Conservation (phyloP, 2,888 invertebrate species). For the Macropis europaea region DNA sequence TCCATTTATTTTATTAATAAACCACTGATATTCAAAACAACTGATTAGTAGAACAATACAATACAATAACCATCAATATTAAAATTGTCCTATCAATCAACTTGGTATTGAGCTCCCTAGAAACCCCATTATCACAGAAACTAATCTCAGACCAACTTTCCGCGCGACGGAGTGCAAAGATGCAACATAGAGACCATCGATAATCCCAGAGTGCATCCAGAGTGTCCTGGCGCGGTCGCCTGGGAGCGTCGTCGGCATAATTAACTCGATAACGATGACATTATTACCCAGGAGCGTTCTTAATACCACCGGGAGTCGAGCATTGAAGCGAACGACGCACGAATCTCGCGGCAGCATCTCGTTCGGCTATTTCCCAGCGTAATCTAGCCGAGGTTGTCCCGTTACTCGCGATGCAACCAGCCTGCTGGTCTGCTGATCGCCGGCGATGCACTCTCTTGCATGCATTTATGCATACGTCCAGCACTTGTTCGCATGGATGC, state of each 20-base stretch:
- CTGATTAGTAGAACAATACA: too few relatives aligned
- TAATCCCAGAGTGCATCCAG: too few relatives aligned
- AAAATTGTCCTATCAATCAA: too few relatives aligned
- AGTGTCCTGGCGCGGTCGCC: not conserved
- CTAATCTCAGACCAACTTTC: too few relatives aligned
- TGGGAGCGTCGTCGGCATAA: constrained; percentile 3
- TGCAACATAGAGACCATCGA: too few relatives aligned
- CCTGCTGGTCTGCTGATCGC: not conserved
- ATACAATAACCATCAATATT: too few relatives aligned
- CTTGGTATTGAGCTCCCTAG: too few relatives aligned
- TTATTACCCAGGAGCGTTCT: constrained; percentile 10
- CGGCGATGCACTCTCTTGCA: not conserved
- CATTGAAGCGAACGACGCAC: not conserved
- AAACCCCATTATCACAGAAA: too few relatives aligned
- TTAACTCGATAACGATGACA: constrained; percentile 37
- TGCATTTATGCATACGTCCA: constrained; percentile 51
- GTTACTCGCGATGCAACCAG: constrained; percentile 10
- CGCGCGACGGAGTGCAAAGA: too few relatives aligned
- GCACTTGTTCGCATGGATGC: constrained; percentile 64
- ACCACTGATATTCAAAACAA: too few relatives aligned
- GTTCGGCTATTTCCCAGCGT: not conserved
- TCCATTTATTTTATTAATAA: too few relatives aligned
- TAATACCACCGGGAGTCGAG: not conserved
- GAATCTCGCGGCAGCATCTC: constrained; percentile 6
- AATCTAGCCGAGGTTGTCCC: not conserved